Evolutionary conservation across 2,113 vertebrate species (phyloP), one percentile per base, ranked within the genome.

Genomic region (Neopipo cinnamomea): DNA sequence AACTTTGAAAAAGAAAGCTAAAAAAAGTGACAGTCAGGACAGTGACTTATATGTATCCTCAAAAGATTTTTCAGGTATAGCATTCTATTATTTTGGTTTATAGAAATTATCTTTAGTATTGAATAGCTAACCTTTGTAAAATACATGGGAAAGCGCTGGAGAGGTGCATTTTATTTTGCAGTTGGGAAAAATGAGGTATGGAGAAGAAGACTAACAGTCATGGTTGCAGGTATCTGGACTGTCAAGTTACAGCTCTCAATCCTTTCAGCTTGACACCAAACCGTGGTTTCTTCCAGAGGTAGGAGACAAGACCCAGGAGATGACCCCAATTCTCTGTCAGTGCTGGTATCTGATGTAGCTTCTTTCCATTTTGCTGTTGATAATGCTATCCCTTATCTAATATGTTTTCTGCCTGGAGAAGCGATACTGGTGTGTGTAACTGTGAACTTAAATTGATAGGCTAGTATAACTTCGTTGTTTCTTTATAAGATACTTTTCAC

Each of bases 401-500:
- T 47, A 80, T 1, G 0, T 39, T 88, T 62, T 63, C 75, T 88
- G 35, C 47, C 72, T 61, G 56, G 24, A 88, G 70, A 92, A 85
- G 62, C 46, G 78, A 95, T 93, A 89, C 49, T 18, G 16, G 67
- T 80, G 28, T 46, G 31, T 58, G 2, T 44, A 80, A 70, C 22
- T 24, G 39, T 80, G 72, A 84, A 83, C 35, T 62, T 70, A 80
- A 86, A 86, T 49, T 59, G 63, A 61, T 90, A 84, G 52, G 9
- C 12, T 80, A 39, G n/a, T 91, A 68, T 44, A 89, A 91, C 59
- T 80, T 79, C 19, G 71, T 80, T 90, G 72, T 91, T 94, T 94
- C 65, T 80, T 79, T 86, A 13, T 65, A 80, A 78, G 72, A 65
- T 80, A 81, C 56, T 90, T 91, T 74, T 68, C 28, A 78, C 18